Percentiles rank a stretch among this genome's conserved stretches.
These are phyloP conservation scores for Pagetopsis macropterus DNA, from an alignment of 2,797 vertebrate genomes.

Conservation along the genomic window DNA sequence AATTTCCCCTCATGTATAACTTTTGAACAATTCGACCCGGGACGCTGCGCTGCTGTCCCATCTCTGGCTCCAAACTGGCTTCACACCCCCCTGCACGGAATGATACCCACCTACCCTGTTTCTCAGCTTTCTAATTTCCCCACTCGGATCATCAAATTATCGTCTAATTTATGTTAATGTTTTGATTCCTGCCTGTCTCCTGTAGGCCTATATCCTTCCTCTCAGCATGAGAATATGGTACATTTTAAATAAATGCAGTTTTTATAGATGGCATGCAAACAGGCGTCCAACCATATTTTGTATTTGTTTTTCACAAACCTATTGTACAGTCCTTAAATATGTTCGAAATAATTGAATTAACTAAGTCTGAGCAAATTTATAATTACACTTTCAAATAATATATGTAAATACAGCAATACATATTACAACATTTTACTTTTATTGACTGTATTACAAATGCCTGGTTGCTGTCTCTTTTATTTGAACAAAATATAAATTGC, in stretches of 20 bases:
- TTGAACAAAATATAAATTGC: background rate
- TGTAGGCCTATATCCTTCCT: background rate
- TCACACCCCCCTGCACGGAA: constrained; percentile 55
- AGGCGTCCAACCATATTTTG: background rate
- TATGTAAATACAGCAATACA: too few relatives aligned
- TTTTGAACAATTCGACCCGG: constrained; percentile 58
- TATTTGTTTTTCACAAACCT: background rate
- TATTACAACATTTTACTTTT: too few relatives aligned
- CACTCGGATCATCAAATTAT: constrained; percentile 36
- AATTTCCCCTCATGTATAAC: constrained; percentile 54
- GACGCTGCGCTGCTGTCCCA: constrained; percentile 43
- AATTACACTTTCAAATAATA: background rate
- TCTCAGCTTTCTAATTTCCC: constrained; percentile 40
- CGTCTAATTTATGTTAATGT: constrained; percentile 40
- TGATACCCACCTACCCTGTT: constrained; percentile 29
- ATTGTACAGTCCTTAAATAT: constrained; percentile 12
- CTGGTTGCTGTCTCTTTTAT: background rate
- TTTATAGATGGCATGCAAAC: background rate
- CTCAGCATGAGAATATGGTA: background rate
- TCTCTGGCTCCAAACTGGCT: constrained; percentile 43
- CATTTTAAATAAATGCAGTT: background rate
- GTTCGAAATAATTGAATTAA: constrained; percentile 28
- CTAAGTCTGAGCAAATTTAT: constrained; percentile 1
- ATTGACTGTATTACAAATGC: background rate
- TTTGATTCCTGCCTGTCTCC: background rate